phyloP scores from a whole-genome alignment of 2,888 invertebrate genomes.

The Netelia virgata region DNA sequence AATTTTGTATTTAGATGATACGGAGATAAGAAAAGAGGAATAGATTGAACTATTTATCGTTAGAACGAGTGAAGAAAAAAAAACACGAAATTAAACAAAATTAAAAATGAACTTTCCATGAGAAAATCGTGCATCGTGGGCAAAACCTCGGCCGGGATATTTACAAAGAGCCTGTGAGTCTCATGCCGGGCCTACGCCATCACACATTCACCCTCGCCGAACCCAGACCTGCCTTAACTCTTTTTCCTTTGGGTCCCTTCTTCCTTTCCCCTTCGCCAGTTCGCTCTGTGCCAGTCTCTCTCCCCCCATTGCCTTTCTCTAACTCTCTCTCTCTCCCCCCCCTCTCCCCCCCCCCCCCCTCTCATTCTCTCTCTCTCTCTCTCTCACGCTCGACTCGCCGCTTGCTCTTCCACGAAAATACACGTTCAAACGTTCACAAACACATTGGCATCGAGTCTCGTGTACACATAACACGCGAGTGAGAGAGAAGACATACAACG shows the following conservation, averaged over 20 bases:
- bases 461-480: neutral
- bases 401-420: slow-evolving; percentile 44
- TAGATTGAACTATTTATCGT: neutral
- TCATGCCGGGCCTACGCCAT: slow-evolving; percentile 75
- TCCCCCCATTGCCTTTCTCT: slow-evolving; percentile 24
- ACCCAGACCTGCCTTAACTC: slow-evolving; percentile 75
- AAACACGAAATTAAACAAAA: slow-evolving; percentile 8
- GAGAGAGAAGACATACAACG: neutral
- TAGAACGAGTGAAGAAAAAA: neutral
- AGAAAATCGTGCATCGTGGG: slow-evolving; percentile 31
- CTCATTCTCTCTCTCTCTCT: slow-evolving; percentile 20
- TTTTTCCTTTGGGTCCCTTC: slow-evolving; percentile 71
- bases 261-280: slow-evolving; percentile 50
- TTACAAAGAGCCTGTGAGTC: slow-evolving; percentile 65
- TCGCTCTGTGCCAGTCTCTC: slow-evolving; percentile 60
- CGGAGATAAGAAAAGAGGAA: neutral
- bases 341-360: slow-evolving; percentile 34
- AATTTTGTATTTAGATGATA: neutral
- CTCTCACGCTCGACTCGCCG: slow-evolving; percentile 39
- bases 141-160: slow-evolving; percentile 67
- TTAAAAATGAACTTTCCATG: neutral
- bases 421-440: slow-evolving; percentile 40
- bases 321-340: slow-evolving; percentile 24
- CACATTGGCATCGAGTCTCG: slow-evolving; percentile 16
- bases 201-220: slow-evolving; percentile 81